These are phyloP conservation scores for Lineus longissimus DNA, from an alignment of 1,140 invertebrate genomes.

Conservation along the genomic window DNA sequence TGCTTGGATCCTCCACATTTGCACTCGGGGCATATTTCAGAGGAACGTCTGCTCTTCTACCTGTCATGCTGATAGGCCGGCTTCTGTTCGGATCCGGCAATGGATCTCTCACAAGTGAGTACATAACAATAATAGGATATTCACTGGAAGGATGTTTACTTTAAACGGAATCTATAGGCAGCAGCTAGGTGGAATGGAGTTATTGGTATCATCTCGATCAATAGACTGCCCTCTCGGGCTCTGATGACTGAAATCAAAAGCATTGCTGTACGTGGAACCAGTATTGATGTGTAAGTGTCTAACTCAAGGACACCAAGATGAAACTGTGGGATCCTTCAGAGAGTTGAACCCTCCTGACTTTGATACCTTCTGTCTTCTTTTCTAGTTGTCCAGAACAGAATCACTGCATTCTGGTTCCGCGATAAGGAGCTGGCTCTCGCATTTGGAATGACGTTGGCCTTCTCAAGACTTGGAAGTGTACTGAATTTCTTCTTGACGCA, in stretches of 20 bases:
- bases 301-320: too few species aligned
- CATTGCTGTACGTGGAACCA: too few species aligned
- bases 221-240: too few species aligned
- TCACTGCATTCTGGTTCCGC: slow-evolving; percentile 54
- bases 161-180: too few species aligned
- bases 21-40: slow-evolving; percentile 45
- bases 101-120: slow-evolving; percentile 54
- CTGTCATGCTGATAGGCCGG: slow-evolving; percentile 53
- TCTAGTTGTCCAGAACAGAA: slow-evolving; percentile 54
- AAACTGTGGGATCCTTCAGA: too few species aligned
- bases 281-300: too few species aligned
- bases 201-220: too few species aligned
- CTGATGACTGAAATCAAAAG: too few species aligned
- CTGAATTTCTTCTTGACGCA: slow-evolving; percentile 55
- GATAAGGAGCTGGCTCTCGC: slow-evolving; percentile 56
- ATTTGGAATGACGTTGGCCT: slow-evolving; percentile 54
- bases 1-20: slow-evolving; percentile 52
- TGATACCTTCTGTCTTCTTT: slow-evolving; percentile 16
- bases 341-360: too few species aligned
- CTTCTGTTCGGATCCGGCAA: slow-evolving; percentile 56
- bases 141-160: background rate
- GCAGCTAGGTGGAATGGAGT: too few species aligned
- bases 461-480: slow-evolving; percentile 54
- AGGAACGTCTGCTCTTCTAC: slow-evolving; percentile 49
- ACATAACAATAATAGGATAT: background rate